Percentiles rank a stretch among this genome's conserved stretches.
These are phyloP conservation scores for Tetragonisca angustula DNA, from an alignment of 2,888 invertebrate species.

Conservation along the genomic window DNA sequence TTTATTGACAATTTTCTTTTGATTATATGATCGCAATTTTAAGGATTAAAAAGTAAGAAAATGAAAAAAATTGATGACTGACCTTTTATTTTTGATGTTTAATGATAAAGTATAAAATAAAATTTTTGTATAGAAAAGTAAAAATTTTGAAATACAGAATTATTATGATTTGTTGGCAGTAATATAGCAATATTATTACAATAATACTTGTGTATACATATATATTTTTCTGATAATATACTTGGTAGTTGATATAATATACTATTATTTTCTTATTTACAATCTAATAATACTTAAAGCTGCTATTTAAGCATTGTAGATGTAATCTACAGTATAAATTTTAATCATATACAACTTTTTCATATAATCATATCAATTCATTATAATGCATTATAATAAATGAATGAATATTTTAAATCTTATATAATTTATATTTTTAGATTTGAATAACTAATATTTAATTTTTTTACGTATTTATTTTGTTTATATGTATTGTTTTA, in stretches of 20 bases:
- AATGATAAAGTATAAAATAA: slow-evolving; percentile 9
- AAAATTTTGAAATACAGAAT: slow-evolving; percentile 17
- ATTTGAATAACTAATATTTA: background rate
- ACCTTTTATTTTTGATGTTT: slow-evolving; percentile 34
- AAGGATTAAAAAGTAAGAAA: background rate
- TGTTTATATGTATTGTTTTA: no score
- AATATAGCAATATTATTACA: background rate
- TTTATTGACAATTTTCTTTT: background rate
- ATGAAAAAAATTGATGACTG: background rate
- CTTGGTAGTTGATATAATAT: slow-evolving; percentile 35
- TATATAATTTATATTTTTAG: background rate
- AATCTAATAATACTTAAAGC: slow-evolving; percentile 18
- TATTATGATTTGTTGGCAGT: slow-evolving; percentile 3
- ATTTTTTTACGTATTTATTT: background rate
- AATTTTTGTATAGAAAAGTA: slow-evolving; percentile 11
- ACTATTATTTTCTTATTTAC: slow-evolving; percentile 50
- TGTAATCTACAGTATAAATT: background rate
- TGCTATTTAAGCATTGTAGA: background rate
- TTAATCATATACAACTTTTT: background rate
- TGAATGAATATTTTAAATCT: background rate
- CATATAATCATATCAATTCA: slow-evolving; percentile 5
- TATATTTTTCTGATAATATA: slow-evolving; percentile 47
- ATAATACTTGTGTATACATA: slow-evolving; percentile 42
- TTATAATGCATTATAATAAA: slow-evolving; percentile 24
- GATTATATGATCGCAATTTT: background rate